A percentile compares a stretch with the other conserved stretches of the same genome.
These are phyloP conservation scores for Choreutis nemorana DNA, from an alignment of 2,888 invertebrate genomes.

Conservation along the genomic window DNA sequence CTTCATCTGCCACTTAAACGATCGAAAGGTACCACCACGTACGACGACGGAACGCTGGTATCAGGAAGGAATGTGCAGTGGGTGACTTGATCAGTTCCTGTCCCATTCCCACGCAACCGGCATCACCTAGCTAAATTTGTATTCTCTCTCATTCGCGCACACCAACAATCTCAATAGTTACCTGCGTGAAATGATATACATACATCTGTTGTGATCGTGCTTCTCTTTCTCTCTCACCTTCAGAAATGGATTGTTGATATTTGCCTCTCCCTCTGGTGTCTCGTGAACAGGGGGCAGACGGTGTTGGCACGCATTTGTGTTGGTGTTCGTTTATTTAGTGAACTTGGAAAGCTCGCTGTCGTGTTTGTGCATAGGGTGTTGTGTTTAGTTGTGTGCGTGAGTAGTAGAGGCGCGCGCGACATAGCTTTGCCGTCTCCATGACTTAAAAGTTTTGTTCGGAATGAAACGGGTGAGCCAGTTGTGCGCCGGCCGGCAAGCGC, in stretches of 20 bases:
- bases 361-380: conserved; percentile 64
- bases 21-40: conserved; percentile 59
- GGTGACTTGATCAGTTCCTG: conserved; percentile 61
- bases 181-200: conserved; percentile 66
- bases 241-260: conserved; percentile 59
- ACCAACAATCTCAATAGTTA: conserved; percentile 64
- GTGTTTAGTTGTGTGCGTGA: conserved; percentile 48
- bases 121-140: conserved; percentile 55
- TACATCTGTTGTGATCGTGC: conserved; percentile 56
- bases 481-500: conserved; percentile 56
- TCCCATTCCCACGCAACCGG: conserved; percentile 54
- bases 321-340: conserved; percentile 66
- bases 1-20: conserved; percentile 67
- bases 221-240: conserved; percentile 36
- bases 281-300: conserved; percentile 63
- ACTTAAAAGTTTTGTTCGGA: conserved; percentile 64
- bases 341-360: conserved; percentile 62
- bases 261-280: conserved; percentile 44
- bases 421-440: conserved; percentile 67
- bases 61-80: conserved; percentile 65
- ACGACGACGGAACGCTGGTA: conserved; percentile 54
- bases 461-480: conserved; percentile 54
- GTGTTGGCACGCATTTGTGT: conserved; percentile 55
- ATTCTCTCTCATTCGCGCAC: conserved; percentile 51
- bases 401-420: conserved; percentile 65